Evolutionary conservation across 1,140 invertebrate genomes (phyloP).

Genomic region (Teleogryllus occipitalis): DNA sequence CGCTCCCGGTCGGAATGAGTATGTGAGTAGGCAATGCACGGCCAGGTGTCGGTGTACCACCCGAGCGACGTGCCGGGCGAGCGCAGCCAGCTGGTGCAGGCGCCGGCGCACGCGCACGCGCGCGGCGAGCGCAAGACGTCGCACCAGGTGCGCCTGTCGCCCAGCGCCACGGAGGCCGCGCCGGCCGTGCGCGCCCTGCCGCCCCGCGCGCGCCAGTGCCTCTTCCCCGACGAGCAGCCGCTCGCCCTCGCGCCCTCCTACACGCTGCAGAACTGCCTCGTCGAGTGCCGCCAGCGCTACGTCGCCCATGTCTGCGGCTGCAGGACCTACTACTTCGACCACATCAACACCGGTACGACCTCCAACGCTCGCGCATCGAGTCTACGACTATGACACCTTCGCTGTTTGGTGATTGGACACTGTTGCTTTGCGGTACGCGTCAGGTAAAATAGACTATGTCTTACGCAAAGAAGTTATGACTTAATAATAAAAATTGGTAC

Average conservation of each 20-base stretch:
- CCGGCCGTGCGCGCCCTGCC: background rate
- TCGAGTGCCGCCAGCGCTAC: background rate
- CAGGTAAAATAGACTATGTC: no score
- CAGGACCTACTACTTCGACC: background rate
- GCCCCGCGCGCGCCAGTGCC: background rate
- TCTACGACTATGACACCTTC: no score
- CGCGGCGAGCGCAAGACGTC: background rate
- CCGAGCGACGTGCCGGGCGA: background rate
- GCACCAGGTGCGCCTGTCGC: background rate
- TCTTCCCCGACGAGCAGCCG: background rate
- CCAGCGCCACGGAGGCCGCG: background rate
- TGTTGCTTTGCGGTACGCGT: no score
- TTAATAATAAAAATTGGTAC: no score
- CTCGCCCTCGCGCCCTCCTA: background rate
- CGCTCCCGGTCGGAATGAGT: no score
- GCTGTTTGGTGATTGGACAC: no score
- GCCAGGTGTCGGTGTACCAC: background rate
- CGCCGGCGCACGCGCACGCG: no score
- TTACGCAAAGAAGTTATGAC: no score
- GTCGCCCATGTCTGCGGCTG: background rate
- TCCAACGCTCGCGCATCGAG: background rate
- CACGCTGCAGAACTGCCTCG: background rate
- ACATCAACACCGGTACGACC: background rate
- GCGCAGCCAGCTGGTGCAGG: background rate
- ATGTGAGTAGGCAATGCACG: no score